Evolutionary conservation across 23 tunicate genomes (phyloP), one percentile per base, ranked within the genome.

Genomic region (Phallusia fumigata): DNA sequence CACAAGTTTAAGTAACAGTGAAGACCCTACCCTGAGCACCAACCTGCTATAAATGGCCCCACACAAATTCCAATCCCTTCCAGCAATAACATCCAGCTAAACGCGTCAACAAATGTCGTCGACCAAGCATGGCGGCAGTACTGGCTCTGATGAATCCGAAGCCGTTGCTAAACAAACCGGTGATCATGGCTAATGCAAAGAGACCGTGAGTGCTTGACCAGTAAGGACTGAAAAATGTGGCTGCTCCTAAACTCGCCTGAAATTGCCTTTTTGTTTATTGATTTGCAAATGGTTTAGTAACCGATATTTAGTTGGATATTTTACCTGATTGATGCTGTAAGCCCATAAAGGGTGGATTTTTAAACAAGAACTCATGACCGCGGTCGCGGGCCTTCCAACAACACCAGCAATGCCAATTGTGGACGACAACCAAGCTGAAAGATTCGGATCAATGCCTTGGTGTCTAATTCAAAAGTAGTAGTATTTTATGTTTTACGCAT

Each of bases 351-450:
- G 86, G 69, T 73, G 65, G 73, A 74, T 45, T 12, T 32, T 28
- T 22, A 74, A 11, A 18, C 49, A 73, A 31, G 74, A 44, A 21
- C 76, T 18, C 5, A 83, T 19, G 15, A 13, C 26, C 15, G 79
- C 86, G 30, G 69, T 28, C n/a, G 73, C 2, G 30, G 86, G 86
- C 73, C 86, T 83, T 74, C 86, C 86, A 83, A 83, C 36, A 49
- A 83, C 30, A 0, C 86, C 73, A 35, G 86, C 35, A 1, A 83
- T 22, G 11, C 86, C 86, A 26, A 83, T 52, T 40, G 86, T 74
- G 30, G 86, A 83, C 1, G 86, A 83, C 0, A 83, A 28, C 86
- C 79, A 74, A 21, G 86, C 69, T 13, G 86, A 65, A 45, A 77
- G 13, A 52, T 73, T 45, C 28, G 40, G 58, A 73, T 83, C 79